A percentile compares a stretch with the other conserved stretches of the same genome.
Conservation (phyloP, 2,113 vertebrate genomes). For the Pyrgilauda ruficollis region DNA sequence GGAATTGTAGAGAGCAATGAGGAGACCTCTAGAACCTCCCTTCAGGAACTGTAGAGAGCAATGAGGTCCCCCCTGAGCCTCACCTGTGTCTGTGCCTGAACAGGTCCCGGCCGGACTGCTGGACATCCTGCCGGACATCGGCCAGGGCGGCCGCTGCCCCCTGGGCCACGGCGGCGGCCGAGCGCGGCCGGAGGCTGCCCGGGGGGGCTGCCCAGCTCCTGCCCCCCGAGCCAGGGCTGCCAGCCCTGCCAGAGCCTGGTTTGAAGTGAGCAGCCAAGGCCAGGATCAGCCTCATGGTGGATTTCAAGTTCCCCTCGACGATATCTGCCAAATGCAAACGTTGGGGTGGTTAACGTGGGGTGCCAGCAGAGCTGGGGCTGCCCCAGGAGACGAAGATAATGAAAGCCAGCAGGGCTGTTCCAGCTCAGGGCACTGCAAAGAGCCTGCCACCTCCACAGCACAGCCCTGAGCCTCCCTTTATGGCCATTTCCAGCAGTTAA, state of each 20-base stretch:
- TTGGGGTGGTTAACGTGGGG: rapidly evolving
- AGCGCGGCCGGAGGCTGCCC: constrained; percentile 80
- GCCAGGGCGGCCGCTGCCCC: constrained; percentile 85
- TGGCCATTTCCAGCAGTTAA: not conserved
- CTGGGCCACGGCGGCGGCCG: constrained; percentile 87
- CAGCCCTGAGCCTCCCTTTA: not conserved
- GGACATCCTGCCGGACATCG: constrained; percentile 85
- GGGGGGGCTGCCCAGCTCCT: constrained; percentile 27
- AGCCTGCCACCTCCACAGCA: not conserved
- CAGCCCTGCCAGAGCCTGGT: constrained; percentile 72
- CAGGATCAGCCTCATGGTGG: constrained; percentile 94
- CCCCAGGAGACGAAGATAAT: rapidly evolving
- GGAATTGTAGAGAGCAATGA: too few relatives aligned
- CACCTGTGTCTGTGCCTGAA: constrained; percentile 85
- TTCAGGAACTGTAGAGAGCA: too few relatives aligned
- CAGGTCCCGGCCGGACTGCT: constrained; percentile 75
- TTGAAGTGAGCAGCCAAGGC: constrained; percentile 97
- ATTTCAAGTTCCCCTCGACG: constrained; percentile 93
- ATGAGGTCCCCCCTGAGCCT: not conserved
- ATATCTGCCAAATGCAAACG: constrained; percentile 76
- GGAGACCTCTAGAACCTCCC: too few relatives aligned
- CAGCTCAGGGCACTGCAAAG: not conserved
- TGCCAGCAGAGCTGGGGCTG: not conserved
- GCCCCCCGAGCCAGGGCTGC: not conserved
- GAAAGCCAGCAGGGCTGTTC: not conserved